A percentile compares a stretch with the other conserved stretches of the same genome.
phyloP scores from a whole-genome alignment of 2,113 vertebrate genomes.

The Todiramphus saurophagus region DNA sequence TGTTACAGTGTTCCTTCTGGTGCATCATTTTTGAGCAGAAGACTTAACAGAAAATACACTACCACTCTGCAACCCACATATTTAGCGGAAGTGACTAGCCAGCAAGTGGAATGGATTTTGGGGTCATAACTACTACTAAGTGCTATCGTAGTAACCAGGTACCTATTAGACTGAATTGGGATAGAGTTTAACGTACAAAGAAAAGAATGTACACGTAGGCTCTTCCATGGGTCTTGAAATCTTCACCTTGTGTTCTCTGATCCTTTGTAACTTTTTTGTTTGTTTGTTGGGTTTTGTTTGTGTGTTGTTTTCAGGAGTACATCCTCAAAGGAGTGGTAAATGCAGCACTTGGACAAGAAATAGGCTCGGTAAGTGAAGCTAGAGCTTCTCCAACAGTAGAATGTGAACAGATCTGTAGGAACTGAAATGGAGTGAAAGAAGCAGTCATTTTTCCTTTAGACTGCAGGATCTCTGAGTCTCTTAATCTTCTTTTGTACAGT shows the following conservation, averaged over 20 bases:
- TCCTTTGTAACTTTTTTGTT: neutral
- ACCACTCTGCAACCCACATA: neutral
- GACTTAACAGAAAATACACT: neutral
- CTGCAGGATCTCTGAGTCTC: neutral
- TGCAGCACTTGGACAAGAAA: constrained; percentile 92
- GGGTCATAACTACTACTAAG: neutral
- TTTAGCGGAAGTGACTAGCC: neutral
- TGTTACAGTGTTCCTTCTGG: neutral
- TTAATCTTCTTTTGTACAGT: neutral
- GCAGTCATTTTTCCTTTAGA: neutral
- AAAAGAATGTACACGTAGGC: neutral
- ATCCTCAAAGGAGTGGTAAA: constrained; percentile 97
- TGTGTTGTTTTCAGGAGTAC: constrained; percentile 81
- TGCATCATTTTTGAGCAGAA: neutral
- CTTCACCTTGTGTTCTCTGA: neutral
- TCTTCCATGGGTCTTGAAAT: neutral
- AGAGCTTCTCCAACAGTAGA: neutral
- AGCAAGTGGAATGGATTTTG: neutral
- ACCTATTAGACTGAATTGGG: neutral
- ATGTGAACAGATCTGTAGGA: neutral
- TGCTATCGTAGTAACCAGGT: neutral
- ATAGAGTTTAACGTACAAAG: neutral
- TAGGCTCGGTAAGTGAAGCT: constrained; percentile 86
- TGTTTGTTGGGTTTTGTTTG: neutral
- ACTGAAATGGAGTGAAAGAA: neutral